A percentile compares a stretch with the other conserved stretches of the same genome.
Conservation (phyloP, 64 coral and sea anemone genomes). For the Catalaphyllia jardinei region DNA sequence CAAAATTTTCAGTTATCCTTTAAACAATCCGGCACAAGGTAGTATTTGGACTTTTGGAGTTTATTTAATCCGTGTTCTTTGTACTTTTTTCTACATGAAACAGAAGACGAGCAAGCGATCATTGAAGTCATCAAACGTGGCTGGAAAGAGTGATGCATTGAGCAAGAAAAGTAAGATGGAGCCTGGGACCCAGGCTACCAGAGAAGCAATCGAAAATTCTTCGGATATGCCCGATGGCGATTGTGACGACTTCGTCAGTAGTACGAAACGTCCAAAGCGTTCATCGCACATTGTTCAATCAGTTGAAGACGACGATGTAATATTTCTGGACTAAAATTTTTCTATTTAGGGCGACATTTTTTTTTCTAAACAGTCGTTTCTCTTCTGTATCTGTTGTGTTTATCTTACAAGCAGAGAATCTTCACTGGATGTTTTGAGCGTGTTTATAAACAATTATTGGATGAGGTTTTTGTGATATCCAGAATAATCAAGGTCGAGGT, state of each 20-base stretch:
- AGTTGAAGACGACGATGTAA: neutral
- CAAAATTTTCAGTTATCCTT: too few species aligned
- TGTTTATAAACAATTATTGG: too few species aligned
- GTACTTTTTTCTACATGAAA: neutral
- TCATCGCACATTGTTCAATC: neutral
- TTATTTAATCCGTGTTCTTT: neutral
- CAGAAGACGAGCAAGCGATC: constrained; percentile 11
- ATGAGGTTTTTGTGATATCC: too few species aligned
- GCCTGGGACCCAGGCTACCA: neutral
- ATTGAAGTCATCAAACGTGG: neutral
- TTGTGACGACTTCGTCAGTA: neutral
- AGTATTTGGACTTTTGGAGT: neutral
- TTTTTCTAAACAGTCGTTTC: neutral
- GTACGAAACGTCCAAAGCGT: constrained; percentile 7
- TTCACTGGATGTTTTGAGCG: too few species aligned
- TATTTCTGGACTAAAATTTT: constrained; percentile 18
- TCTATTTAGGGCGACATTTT: neutral
- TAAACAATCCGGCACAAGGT: neutral
- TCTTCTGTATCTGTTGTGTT: neutral
- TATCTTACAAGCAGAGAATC: too few species aligned
- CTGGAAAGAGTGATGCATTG: neutral
- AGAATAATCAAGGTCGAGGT: too few species aligned
- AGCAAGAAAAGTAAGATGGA: neutral
- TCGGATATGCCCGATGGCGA: constrained; percentile 6
- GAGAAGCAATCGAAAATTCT: neutral